phyloP scores from a whole-genome alignment of 1,140 invertebrate species.

The Hyposmocoma kahamanoa region DNA sequence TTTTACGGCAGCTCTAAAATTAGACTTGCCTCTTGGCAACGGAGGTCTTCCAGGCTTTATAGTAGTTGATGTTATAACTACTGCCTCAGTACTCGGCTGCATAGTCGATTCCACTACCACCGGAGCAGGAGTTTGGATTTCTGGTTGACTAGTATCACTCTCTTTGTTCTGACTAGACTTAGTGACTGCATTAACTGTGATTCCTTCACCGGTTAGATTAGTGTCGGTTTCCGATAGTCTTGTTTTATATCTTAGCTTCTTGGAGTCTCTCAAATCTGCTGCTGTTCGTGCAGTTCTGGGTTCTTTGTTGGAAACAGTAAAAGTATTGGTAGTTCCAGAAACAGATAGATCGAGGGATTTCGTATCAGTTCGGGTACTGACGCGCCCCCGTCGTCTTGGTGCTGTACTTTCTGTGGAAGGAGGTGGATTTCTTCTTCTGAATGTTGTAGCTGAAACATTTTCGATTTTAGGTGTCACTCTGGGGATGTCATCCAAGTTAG shows the following conservation, averaged over 20 bases:
- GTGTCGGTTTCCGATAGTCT: conserved; percentile 53
- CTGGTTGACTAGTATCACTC: conserved; percentile 44
- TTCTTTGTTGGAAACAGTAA: conserved; percentile 41
- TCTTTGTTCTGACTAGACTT: conserved; percentile 55
- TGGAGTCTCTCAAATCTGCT: conserved; percentile 43
- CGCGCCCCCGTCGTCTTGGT: conserved; percentile 34
- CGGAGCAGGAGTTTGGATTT: conserved; percentile 24
- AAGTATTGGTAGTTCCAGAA: conserved; percentile 53
- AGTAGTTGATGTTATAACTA: conserved; percentile 28
- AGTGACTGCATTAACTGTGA: conserved; percentile 35
- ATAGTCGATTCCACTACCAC: conserved; percentile 23
- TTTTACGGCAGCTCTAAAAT: conserved; percentile 25
- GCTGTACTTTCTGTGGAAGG: conserved; percentile 26
- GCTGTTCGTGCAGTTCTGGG: conserved; percentile 38
- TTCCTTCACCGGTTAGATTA: conserved; percentile 60
- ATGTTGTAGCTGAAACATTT: conserved; percentile 31
- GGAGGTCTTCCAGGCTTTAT: conserved; percentile 49
- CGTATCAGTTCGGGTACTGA: conserved; percentile 37
- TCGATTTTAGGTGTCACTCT: conserved; percentile 29
- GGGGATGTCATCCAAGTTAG: conserved; percentile 32
- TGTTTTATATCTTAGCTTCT: conserved; percentile 55
- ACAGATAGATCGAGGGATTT: conserved; percentile 45
- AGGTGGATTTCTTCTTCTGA: conserved; percentile 39
- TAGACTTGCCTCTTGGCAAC: conserved; percentile 34
- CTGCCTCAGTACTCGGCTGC: conserved; percentile 35